phyloP scores from a whole-genome alignment of 2,113 vertebrate genomes.

The Pardalotus punctatus region DNA sequence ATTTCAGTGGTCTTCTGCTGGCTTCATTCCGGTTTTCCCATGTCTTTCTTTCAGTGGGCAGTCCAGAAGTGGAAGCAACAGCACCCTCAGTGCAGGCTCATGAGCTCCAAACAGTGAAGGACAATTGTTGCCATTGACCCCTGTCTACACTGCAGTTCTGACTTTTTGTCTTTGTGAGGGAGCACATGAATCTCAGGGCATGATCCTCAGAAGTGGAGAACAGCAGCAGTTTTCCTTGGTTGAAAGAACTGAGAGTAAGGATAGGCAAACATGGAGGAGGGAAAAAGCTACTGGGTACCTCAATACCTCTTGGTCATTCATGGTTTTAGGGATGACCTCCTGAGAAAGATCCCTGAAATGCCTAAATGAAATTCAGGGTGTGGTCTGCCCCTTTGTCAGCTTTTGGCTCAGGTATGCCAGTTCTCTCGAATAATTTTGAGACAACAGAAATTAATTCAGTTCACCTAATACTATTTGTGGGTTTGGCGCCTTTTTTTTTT shows the following conservation, averaged over 20 bases:
- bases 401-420: neutral
- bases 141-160: neutral
- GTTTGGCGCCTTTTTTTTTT: neutral
- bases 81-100: neutral
- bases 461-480: neutral
- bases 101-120: neutral
- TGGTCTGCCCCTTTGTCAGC: neutral
- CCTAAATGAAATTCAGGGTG: neutral
- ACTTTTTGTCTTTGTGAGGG: rapidly evolving
- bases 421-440: neutral
- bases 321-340: neutral
- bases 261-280: neutral
- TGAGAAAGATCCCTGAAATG: neutral
- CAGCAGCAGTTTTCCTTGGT: neutral
- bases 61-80: neutral
- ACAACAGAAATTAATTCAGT: neutral
- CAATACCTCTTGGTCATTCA: neutral
- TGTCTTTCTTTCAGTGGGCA: neutral
- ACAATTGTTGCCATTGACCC: neutral
- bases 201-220: neutral
- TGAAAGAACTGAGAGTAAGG: neutral
- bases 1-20: neutral
- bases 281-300: neutral
- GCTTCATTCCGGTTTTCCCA: neutral
- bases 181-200: neutral